A percentile compares a stretch with the other conserved stretches of the same genome.
These are phyloP conservation scores for Protomyctophum bolini DNA, from an alignment of 2,113 vertebrate species.

Conservation along the genomic window DNA sequence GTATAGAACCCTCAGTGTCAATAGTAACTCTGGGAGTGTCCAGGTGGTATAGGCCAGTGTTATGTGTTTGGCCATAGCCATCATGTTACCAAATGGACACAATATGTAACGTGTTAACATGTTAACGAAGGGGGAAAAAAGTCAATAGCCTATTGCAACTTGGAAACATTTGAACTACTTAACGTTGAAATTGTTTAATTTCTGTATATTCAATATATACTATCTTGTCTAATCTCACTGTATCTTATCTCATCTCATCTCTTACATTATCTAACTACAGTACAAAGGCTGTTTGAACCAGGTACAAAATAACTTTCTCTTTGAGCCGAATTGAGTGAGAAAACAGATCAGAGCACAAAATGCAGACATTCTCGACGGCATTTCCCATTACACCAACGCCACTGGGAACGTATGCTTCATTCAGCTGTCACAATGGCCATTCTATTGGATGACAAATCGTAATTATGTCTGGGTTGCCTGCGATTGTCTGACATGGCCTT, in stretches of 20 bases:
- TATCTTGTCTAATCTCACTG: too few species aligned
- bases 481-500: conserved; percentile 21
- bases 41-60: conserved; percentile 5
- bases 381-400: neutral
- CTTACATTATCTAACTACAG: neutral
- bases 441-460: conserved; percentile 10
- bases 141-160: too few species aligned
- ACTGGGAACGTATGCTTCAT: neutral
- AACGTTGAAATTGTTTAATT: neutral
- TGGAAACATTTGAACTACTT: neutral
- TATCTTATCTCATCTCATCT: too few species aligned
- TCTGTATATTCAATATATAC: too few species aligned
- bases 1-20: neutral
- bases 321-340: neutral
- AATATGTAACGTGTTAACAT: too few species aligned
- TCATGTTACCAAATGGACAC: too few species aligned
- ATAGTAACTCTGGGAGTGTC: neutral
- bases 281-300: neutral
- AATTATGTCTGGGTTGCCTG: neutral
- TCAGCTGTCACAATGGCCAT: conserved; percentile 1
- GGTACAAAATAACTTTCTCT: neutral
- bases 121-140: too few species aligned
- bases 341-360: neutral
- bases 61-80: too few species aligned
- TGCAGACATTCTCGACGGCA: neutral